Conservation (phyloP, 2,113 vertebrate species). For the Corydoras sp. region DNA sequence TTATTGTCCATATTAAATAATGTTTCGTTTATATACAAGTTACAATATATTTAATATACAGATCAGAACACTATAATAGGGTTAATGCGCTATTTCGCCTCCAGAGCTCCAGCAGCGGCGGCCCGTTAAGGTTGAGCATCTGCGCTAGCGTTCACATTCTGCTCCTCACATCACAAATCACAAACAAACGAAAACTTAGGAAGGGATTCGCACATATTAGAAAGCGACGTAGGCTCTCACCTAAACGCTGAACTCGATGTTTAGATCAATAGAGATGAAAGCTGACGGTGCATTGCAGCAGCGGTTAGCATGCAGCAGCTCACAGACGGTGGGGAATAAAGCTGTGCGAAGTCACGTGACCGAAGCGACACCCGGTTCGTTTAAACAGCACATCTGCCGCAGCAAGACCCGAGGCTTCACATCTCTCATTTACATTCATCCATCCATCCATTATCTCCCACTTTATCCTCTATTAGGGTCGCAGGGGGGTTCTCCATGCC, state of each 20-base stretch:
- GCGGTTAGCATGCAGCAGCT: slow-evolving; percentile 13
- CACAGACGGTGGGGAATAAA: neutral
- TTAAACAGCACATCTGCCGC: neutral
- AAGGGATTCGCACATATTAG: too few relatives aligned
- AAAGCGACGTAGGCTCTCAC: slow-evolving; percentile 5
- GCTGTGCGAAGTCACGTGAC: neutral
- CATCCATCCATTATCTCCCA: too few relatives aligned
- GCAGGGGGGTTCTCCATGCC: too few relatives aligned
- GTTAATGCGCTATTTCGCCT: too few relatives aligned
- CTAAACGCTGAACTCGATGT: neutral
- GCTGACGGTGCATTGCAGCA: neutral
- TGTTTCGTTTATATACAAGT: too few relatives aligned
- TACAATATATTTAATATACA: neutral
- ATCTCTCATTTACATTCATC: too few relatives aligned
- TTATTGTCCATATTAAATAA: too few relatives aligned
- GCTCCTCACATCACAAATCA: too few relatives aligned
- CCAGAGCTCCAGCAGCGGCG: neutral
- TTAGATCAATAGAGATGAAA: neutral
- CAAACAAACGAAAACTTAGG: too few relatives aligned
- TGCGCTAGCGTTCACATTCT: too few relatives aligned
- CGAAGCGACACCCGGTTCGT: neutral
- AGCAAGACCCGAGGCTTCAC: neutral
- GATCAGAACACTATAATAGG: too few relatives aligned
- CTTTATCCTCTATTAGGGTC: too few relatives aligned
- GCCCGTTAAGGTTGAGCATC: slow-evolving; percentile 13